Evolutionary conservation across 2,797 vertebrate species (phyloP), one percentile per base, ranked within the genome.

Genomic region (Onychomys arenicola): DNA sequence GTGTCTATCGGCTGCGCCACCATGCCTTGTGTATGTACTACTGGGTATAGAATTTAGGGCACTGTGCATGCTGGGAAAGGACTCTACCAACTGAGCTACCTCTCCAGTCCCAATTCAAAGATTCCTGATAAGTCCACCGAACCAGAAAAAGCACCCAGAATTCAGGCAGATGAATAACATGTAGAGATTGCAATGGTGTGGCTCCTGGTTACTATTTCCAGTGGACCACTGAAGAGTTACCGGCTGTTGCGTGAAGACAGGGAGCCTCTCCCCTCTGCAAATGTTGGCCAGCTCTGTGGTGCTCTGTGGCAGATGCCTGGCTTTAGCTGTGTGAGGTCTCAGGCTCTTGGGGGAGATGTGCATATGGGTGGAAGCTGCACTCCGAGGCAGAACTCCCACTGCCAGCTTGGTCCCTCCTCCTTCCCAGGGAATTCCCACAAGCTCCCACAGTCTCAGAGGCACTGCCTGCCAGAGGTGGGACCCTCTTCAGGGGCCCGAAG

Each of bases 291-390:
- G 61, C 34, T 17, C 61, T 25, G 90, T 19, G 61, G 6, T 37
- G 25, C 27, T 23, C 37, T 13, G 32, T 21, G 13, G 65, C 43
- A 2, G 46, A 6, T 3, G 40, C 11, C 55, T 11, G 49, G 27
- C 34, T 81, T 65, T 37, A 63, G 32, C 29, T 8, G 71, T 97
- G 97, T 98, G 96, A 90, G 95, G 96, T 96, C 96, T 75, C 8
- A 2, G 81, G 19, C 25, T 34, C 49, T 4, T 8, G 32, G 5
- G 13, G 49, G 49, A 63, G 81, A 82, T 0, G 2, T 71, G 78
- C 96, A 94, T 93, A 93, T 97, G 97, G 96, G 80, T 16, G 19
- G 95, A 97, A 97, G 93, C 92, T 97, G 96, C 37, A 11, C 32
- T 21, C 25, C 8, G 76, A 90, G 83, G 59, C n/a, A 69, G 94